Evolutionary conservation across 2,888 invertebrate genomes (phyloP), one percentile per base, ranked within the genome.

Genomic region (Troides oblongomaculatus): DNA sequence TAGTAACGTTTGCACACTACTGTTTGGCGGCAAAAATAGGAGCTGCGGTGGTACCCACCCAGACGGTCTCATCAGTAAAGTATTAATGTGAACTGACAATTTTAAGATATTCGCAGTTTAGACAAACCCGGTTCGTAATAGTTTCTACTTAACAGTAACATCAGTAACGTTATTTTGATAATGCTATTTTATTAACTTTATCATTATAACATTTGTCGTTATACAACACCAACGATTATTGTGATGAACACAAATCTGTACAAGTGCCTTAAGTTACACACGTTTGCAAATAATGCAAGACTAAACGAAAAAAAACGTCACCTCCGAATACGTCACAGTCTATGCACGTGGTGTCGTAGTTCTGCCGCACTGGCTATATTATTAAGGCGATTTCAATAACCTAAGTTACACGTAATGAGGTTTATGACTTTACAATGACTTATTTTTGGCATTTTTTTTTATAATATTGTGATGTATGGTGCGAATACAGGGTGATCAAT

Each of bases 321-420:
- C 88, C 87, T 81, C 84, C 80, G 84, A 90, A 90, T 90, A 90
- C 91, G 84, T 85, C 81, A 83, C 90, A 90, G 89, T 90, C 90
- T 89, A 84, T 85, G 87, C 89, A 87, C 79, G 73, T 86, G 89
- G 87, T 89, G 89, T 89, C 81, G 84, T 84, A 83, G 75, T 81
- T 82, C 75, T 79, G 74, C 78, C 78, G 80, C 80, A 78, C 78
- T 79, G 80, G 81, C 84, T 87, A 86, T 75, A 79, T 74, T 84
- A 81, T 84, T 89, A 91, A 90, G 90, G 90, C 89, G 85, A 86
- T 86, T 82, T 77, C 80, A 81, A 82, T 85, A 83, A 84, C 80
- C 88, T 89, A 88, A 80, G 74, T 81, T 85, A 86, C 77, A 86
- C 74, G 81, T 87, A 87, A 87, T 91, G 90, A 91, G 90, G 90